Base-by-base conservation (phyloP, 2,113 vertebrate genomes). In the Raja brachyura region DNA sequence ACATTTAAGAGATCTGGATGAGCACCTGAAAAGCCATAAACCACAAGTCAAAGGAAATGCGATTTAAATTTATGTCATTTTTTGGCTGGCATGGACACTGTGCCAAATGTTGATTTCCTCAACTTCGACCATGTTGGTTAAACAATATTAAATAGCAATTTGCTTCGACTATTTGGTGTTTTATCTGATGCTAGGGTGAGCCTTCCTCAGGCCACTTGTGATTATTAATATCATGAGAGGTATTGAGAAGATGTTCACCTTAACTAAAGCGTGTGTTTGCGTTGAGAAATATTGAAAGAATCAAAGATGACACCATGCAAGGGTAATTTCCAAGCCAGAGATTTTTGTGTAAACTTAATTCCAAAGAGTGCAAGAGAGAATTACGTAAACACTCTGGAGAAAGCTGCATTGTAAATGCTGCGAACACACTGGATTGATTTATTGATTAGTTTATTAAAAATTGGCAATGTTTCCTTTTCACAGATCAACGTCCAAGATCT, bases 401-500 rank as follows among this genome's bases (percentile, higher is more conserved):
- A 20, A 56, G 18, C 48, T 18, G 14, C 39, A 5, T 54, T 81
- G 54, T 81, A 54, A 81, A 25, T 7, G 7, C 78, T 56, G 48
- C 78, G 54, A 48, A 54, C 16, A 54, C 78, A 39, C 39, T 54
- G 6, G 48, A 81, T 20, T 20, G 48, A 81, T 81, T 81, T n/a
- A n/a, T 79, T 18, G 22, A 85, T 85, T 54, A n/a, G 56, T 61
- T n/a, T 61, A 31, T 88, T 88, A 66, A 85, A 48, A 85, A 85
- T 25, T 66, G n/a, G 13, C 28, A 61, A 63, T 6, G 14, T 85
- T 94, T 93, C 93, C 48, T 92, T 68, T 92, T 54, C 39, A 48
- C 95, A 99, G 98, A 97, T 99, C 83, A 98, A 96, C 94, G 98
- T 98, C 94, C 98, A 97, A 28, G 98, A 99, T 33, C 97, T 98